Base-by-base conservation (phyloP, 2,113 vertebrate species). In the Malurus melanocephalus region DNA sequence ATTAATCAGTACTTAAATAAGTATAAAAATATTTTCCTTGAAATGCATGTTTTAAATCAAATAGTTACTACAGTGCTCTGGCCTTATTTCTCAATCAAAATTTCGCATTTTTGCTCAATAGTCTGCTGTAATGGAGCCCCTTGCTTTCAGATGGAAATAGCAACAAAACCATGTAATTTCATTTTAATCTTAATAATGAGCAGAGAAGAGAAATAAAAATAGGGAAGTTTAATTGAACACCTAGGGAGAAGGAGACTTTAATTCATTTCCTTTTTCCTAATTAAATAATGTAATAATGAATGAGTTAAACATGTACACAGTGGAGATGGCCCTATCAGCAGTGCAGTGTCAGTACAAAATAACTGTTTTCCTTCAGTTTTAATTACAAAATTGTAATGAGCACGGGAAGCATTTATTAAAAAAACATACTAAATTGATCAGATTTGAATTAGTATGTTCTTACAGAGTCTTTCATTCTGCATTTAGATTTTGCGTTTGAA, bases 261-360 rank as follows among this genome's bases (percentile, higher is more conserved):
- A 27, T 92, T 76, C 7, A 91, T 96, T 96, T 97, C 87, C 86
- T 93, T 93, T 94, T 89, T 84, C 53, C 82, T 94, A 94, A 97
- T 94, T 94, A 95, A 94, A 87, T 95, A 93, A 96, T 90, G 57
- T 69, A 90, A 92, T 87, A 94, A 92, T 92, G 45, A 74, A 89
- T 77, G 72, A 91, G 55, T 80, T 81, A 90, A 95, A 79, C 66
- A 66, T 81, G 51, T 49, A 51, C 52, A 22, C 79, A 82, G 53
- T 93, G 83, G 73, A 80, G 88, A 90, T 56, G 61, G 43, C 52
- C 38, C 30, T 32, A 87, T 92, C 78, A 69, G 86, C 85, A 90
- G 52, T 15, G 24, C 82, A 92, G 56, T 73, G 22, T 87, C 46
- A 27, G 56, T 80, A 83, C 66, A 79, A 95, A 94, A 93, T 91